A percentile compares a stretch with the other conserved stretches of the same genome.
Evolutionary conservation across 1,140 invertebrate species (phyloP).

Genomic region (Venturia canescens): DNA sequence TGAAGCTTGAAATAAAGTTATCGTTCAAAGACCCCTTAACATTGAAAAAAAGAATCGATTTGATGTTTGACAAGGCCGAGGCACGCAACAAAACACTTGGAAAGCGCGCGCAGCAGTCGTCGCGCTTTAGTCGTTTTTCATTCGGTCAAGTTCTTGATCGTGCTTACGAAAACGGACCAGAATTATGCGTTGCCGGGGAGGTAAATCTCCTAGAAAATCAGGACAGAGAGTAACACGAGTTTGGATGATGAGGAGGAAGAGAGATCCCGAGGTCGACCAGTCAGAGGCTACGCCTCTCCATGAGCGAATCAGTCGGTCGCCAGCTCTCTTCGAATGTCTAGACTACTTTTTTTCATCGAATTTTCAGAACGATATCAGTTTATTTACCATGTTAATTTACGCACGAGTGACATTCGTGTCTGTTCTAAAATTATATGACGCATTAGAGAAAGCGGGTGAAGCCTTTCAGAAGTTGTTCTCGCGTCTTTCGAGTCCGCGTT

Average conservation of each 20-base stretch:
- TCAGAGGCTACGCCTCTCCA: not conserved
- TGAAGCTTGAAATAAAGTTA: no score
- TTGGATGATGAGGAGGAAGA: not conserved
- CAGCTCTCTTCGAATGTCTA: not conserved
- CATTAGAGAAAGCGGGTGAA: not conserved
- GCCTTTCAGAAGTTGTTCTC: not conserved
- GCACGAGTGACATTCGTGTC: not conserved
- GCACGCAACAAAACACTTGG: no score
- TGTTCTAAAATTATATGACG: not conserved
- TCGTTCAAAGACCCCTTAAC: no score
- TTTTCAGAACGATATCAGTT: not conserved
- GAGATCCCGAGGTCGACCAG: not conserved
- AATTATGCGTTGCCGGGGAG: not conserved
- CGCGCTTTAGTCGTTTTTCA: no score
- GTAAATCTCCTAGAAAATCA: not conserved
- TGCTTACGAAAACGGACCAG: no score
- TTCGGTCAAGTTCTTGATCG: no score
- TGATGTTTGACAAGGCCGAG: no score
- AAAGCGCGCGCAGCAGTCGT: no score
- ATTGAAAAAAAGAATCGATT: no score
- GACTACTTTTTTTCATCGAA: not conserved
- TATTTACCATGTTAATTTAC: not conserved
- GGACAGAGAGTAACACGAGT: not conserved
- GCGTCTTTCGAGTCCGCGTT: not conserved
- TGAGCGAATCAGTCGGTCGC: not conserved